Percentiles rank a stretch among this genome's conserved stretches.
Conservation (phyloP, 2,888 invertebrate genomes). For the Cheiracanthium punctorium region DNA sequence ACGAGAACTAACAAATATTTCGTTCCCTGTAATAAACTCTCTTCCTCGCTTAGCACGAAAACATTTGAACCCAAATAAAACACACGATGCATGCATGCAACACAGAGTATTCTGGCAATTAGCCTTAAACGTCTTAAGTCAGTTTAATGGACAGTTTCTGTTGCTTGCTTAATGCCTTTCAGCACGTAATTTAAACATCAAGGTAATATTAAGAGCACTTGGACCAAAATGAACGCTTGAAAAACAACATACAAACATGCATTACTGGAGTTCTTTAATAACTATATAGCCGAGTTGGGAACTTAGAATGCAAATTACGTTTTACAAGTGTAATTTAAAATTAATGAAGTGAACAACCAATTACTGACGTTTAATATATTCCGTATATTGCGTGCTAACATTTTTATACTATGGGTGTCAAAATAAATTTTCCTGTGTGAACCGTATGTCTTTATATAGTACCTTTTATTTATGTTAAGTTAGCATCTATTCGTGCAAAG, state of each 20-base stretch:
- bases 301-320: not conserved
- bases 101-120: constrained; percentile 35
- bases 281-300: not conserved
- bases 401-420: not conserved
- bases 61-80: constrained; percentile 26
- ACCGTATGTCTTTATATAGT: not conserved
- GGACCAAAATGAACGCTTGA: not conserved
- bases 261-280: not conserved
- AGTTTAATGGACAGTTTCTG: constrained; percentile 39
- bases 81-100: constrained; percentile 1
- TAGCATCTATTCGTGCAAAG: not conserved
- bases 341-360: not conserved
- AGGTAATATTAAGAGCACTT: constrained; percentile 36
- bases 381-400: not conserved
- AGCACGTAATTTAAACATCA: constrained; percentile 66
- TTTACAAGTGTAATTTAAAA: not conserved
- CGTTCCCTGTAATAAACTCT: not conserved
- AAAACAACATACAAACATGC: not conserved
- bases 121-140: constrained; percentile 63
- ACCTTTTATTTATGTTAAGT: not conserved
- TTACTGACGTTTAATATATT: not conserved
- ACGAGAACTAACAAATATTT: not conserved
- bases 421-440: not conserved
- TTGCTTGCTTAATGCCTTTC: constrained; percentile 43
- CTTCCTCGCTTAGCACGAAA: constrained; percentile 19